Percentiles rank a stretch among this genome's conserved stretches.
Evolutionary conservation across 2,888 invertebrate species (phyloP).

Genomic region (Zaprionus obscuricornis): DNA sequence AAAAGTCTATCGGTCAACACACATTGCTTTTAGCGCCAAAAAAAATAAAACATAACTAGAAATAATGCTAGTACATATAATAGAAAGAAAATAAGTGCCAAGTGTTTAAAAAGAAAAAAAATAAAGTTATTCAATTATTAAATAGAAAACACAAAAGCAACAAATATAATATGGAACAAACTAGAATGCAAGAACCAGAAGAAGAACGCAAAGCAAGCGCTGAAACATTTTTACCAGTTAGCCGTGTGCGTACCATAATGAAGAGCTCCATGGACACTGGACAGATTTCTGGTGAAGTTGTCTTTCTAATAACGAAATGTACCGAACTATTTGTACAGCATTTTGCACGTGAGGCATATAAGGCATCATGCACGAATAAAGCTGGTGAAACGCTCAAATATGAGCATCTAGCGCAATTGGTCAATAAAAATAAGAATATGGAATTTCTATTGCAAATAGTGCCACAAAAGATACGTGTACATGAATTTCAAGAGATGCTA

Average conservation of each 20-base stretch:
- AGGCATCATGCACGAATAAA: constrained; percentile 34
- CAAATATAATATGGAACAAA: constrained; percentile 20
- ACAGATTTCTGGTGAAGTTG: constrained; percentile 77
- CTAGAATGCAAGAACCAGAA: no score
- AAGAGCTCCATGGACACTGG: constrained; percentile 82
- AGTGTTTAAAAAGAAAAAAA: no score
- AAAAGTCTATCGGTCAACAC: no score
- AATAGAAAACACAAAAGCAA: no score
- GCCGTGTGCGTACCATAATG: constrained; percentile 81
- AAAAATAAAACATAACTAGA: no score
- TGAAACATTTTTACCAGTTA: constrained; percentile 75
- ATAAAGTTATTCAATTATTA: no score
- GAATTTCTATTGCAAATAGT: constrained; percentile 82
- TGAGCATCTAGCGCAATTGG: constrained; percentile 77
- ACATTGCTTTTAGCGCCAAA: constrained; percentile 27
- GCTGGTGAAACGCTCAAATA: constrained; percentile 71
- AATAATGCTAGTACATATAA: no score
- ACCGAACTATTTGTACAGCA: constrained; percentile 81
- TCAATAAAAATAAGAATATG: constrained; percentile 71
- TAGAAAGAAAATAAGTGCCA: no score
- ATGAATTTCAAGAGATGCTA: constrained; percentile 79
- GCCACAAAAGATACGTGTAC: constrained; percentile 81
- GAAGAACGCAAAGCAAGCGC: constrained; percentile 35
- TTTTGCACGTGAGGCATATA: constrained; percentile 74
- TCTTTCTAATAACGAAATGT: constrained; percentile 78